A percentile compares a stretch with the other conserved stretches of the same genome.
Evolutionary conservation across 2,797 vertebrate genomes (phyloP).

Genomic region (Aulostomus chinensis): DNA sequence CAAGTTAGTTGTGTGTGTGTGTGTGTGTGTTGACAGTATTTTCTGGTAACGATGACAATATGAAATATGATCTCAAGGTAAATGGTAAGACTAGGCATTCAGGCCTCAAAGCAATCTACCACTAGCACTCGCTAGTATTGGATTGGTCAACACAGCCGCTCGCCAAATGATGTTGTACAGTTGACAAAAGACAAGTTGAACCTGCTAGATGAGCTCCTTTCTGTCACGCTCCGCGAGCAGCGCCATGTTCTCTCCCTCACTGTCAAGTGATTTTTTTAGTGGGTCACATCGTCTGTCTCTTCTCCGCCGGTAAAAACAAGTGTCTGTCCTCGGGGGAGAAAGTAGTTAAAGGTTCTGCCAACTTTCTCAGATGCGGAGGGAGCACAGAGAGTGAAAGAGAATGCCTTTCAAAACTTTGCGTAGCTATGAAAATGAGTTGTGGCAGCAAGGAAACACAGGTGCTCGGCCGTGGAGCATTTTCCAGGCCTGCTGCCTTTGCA

Average conservation of each 20-base stretch:
- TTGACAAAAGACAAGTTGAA: background rate
- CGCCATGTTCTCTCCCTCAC: background rate
- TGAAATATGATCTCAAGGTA: too few species aligned
- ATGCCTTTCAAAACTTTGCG: background rate
- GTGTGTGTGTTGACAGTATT: too few species aligned
- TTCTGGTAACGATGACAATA: too few species aligned
- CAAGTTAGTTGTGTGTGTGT: too few species aligned
- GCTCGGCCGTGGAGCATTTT: conserved; percentile 57
- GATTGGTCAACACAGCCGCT: background rate
- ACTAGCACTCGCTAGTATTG: too few species aligned
- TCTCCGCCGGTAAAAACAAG: background rate
- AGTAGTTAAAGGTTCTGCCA: conserved; percentile 1
- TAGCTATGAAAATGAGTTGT: background rate
- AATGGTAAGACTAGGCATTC: background rate
- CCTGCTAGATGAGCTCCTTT: background rate
- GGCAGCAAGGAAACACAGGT: conserved; percentile 33
- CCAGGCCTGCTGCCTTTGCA: conserved; percentile 15
- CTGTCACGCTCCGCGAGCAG: background rate
- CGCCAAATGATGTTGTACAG: background rate
- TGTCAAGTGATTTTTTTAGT: conserved; percentile 6
- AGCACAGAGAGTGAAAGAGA: background rate
- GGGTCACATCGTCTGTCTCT: conserved; percentile 7
- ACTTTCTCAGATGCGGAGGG: background rate
- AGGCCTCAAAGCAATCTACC: background rate
- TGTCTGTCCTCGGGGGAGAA: background rate